These are phyloP conservation scores for Chirona hameri DNA, from an alignment of 2,888 invertebrate species.

Conservation along the genomic window DNA sequence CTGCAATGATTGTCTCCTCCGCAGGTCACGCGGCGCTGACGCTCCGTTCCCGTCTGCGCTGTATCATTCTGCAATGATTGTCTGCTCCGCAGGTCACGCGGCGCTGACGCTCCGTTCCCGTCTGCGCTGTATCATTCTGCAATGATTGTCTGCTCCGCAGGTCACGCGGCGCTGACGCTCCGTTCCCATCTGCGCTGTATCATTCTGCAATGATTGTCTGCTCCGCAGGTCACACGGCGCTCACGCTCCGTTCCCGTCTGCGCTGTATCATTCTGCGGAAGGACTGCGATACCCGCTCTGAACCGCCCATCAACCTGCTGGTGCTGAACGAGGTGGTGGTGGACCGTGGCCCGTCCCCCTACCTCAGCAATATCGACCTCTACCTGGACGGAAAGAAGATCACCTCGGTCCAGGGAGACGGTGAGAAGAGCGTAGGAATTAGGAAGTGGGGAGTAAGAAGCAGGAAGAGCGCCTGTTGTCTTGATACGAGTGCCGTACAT, in stretches of 20 bases:
- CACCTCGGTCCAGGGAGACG: constrained; percentile 91
- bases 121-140: constrained; percentile 82
- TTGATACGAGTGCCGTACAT: too few species aligned
- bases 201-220: constrained; percentile 54
- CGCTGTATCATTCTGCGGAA: constrained; percentile 78
- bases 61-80: constrained; percentile 68
- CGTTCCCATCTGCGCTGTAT: constrained; percentile 87
- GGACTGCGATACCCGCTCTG: constrained; percentile 36
- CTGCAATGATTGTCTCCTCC: constrained; percentile 40
- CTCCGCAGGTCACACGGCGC: constrained; percentile 64
- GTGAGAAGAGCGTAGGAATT: constrained; percentile 50
- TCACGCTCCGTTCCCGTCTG: constrained; percentile 82
- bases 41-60: constrained; percentile 80
- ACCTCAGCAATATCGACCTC: constrained; percentile 90
- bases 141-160: background rate
- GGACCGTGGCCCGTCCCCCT: constrained; percentile 95
- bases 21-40: constrained; percentile 76
- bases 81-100: constrained; percentile 57
- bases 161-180: constrained; percentile 81
- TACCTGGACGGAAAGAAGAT: constrained; percentile 93
- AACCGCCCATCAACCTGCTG: constrained; percentile 64
- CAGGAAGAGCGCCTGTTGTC: too few species aligned
- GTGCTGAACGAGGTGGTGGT: constrained; percentile 95
- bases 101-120: constrained; percentile 85
- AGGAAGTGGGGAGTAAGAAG: too few species aligned